Base-by-base conservation (phyloP, 2,797 vertebrate species). In the Bryconaethiops microstoma region DNA sequence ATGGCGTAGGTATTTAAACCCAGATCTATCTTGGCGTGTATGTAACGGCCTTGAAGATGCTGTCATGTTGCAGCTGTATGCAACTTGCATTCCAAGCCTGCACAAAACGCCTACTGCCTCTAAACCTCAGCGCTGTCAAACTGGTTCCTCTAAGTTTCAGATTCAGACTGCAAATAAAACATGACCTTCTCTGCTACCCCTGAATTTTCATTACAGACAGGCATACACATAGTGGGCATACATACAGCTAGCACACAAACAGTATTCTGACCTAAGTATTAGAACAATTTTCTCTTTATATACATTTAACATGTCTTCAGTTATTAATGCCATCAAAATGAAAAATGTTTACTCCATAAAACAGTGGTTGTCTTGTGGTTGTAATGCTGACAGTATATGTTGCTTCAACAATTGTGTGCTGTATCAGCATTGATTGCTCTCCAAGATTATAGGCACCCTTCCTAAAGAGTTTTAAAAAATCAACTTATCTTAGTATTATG, bases 21-120 rank as follows among this genome's bases (percentile, higher is more conserved):
- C 29, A 62, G 48, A 55, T 55, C 14, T 39, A 35, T 39, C 0
- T 21, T 67, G 62, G 55, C 50, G 63, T 50, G 7, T 71, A 54
- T 35, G 48, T 21, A 71, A 76, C 68, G 23, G n/a, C 54, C 25
- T 74, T 67, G 63, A 21, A 50, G 40, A 75, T 72, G 74, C 48
- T 67, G 57, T 59, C 59, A 72, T 64, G 79, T 81, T 65, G 23
- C 65, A 71, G n/a, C 19, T 70, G 14, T 81, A 54, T 63, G 65
- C 5, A 7, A 70, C 13, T 72, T 64, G 69, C 67, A 77, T 81
- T 63, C 29, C 29, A 70, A 42, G 55, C 39, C 6, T 71, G 21
- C 39, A 45, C n/a, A 76, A 71, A 71, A 76, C 8, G 2, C 57
- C n/a, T 42, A 21, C 42, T 23, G 55, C 19, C 39, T 73, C 50